Percentiles rank a stretch among this genome's conserved stretches.
These are phyloP conservation scores for Leguminivora glycinivorella DNA, from an alignment of 1,140 invertebrate species.

Conservation along the genomic window DNA sequence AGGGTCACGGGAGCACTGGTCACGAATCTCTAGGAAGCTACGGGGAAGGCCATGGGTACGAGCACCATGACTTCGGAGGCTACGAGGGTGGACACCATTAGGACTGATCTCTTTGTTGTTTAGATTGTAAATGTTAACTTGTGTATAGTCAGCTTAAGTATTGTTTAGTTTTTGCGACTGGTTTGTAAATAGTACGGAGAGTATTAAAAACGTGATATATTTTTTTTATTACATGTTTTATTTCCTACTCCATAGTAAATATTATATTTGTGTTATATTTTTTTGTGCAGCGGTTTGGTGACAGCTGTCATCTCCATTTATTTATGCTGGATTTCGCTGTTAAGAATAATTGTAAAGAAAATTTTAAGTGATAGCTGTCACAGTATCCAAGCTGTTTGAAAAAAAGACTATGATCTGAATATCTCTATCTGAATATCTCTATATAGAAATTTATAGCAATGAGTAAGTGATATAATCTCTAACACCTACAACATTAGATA, in stretches of 20 bases:
- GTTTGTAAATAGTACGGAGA: slow-evolving; percentile 68
- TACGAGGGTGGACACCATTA: slow-evolving; percentile 60
- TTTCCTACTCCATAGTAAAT: slow-evolving; percentile 1
- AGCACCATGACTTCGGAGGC: slow-evolving; percentile 42
- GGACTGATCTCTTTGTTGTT: slow-evolving; percentile 74
- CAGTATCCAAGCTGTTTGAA: too few relatives aligned
- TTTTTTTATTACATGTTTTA: slow-evolving; percentile 31
- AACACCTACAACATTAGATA: background rate
- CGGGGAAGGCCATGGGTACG: slow-evolving; percentile 48
- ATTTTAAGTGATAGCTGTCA: too few relatives aligned
- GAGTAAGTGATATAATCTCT: background rate
- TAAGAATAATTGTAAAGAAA: too few relatives aligned
- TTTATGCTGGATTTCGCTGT: too few relatives aligned
- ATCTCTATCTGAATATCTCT: too few relatives aligned
- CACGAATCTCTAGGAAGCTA: slow-evolving; percentile 33
- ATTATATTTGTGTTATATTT: too few relatives aligned
- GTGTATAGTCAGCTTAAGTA: slow-evolving; percentile 68
- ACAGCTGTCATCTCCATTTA: too few relatives aligned
- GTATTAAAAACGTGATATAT: slow-evolving; percentile 69
- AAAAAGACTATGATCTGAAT: too few relatives aligned
- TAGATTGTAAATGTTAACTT: slow-evolving; percentile 79
- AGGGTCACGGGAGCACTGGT: slow-evolving; percentile 42
- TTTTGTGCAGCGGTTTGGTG: too few relatives aligned
- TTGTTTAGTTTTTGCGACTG: slow-evolving; percentile 62
- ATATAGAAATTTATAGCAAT: too few relatives aligned